Evolutionary conservation across 2,113 vertebrate genomes (phyloP).

Genomic region (Festucalex cinctus): DNA sequence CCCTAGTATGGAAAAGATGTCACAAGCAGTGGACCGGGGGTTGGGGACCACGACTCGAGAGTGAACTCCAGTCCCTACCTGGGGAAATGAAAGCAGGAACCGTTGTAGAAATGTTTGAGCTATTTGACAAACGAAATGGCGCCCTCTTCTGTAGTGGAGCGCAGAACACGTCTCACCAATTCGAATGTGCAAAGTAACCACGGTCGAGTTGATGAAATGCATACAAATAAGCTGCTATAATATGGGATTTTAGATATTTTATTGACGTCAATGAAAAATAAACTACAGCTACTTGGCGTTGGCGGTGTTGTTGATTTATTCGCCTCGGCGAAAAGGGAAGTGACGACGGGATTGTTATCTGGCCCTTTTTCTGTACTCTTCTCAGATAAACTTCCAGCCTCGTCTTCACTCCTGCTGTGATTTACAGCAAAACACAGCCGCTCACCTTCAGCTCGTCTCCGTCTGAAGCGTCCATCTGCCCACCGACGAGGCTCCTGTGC

Average conservation of each 20-base stretch:
- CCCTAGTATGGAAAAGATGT: no score
- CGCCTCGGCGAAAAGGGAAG: conserved; percentile 30
- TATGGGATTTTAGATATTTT: background rate
- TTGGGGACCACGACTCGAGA: no score
- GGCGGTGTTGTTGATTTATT: background rate
- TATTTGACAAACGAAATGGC: no score
- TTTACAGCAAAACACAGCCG: background rate
- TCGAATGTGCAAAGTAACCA: background rate
- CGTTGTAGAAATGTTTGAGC: no score
- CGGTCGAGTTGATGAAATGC: background rate
- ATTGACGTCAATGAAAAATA: background rate
- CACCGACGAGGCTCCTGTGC: background rate
- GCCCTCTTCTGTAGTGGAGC: background rate
- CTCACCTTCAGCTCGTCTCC: conserved; percentile 14
- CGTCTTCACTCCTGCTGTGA: no score
- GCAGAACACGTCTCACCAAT: background rate
- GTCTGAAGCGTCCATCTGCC: background rate
- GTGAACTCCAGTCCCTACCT: no score
- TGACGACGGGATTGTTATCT: conserved; percentile 24
- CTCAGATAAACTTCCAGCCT: background rate
- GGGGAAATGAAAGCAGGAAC: no score
- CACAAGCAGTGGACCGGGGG: no score
- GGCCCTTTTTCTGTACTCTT: background rate
- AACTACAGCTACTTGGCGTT: background rate
- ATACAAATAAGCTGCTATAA: background rate